These are phyloP conservation scores for Psix sp. DNA, from an alignment of 1,140 invertebrate species.

Conservation along the genomic window DNA sequence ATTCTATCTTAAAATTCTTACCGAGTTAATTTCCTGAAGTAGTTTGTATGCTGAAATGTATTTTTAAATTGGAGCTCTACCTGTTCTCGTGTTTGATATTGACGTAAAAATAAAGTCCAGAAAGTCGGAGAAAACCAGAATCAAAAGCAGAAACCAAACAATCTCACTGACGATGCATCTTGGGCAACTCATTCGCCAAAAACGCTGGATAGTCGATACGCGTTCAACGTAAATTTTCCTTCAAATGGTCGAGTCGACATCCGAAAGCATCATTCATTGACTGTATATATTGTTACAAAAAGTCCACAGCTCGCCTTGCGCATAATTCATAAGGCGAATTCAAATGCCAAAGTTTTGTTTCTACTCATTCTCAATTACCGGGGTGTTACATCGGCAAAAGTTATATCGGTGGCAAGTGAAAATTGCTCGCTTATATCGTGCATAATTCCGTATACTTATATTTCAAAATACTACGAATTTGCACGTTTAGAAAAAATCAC, in stretches of 20 bases:
- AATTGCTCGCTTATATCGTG: neutral
- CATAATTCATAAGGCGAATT: slow-evolving; percentile 51
- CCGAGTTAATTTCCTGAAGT: too few relatives aligned
- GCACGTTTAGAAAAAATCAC: too few relatives aligned
- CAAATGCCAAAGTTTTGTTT: slow-evolving; percentile 46
- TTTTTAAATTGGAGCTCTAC: too few relatives aligned
- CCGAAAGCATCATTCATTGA: slow-evolving; percentile 30
- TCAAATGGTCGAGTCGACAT: slow-evolving; percentile 31
- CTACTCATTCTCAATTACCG: slow-evolving; percentile 44
- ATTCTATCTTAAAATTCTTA: too few relatives aligned
- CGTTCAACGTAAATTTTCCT: slow-evolving; percentile 43
- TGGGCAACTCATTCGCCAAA: slow-evolving; percentile 59
- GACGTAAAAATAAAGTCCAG: too few relatives aligned
- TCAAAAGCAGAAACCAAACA: slow-evolving; percentile 24
- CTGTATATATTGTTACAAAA: slow-evolving; percentile 46
- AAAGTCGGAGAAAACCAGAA: slow-evolving; percentile 8
- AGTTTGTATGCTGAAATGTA: too few relatives aligned
- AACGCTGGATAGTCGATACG: slow-evolving; percentile 5
- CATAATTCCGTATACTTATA: too few relatives aligned
- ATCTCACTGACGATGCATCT: slow-evolving; percentile 63
- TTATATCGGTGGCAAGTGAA: slow-evolving; percentile 14
- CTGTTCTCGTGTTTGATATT: too few relatives aligned
- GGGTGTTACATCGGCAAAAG: slow-evolving; percentile 39
- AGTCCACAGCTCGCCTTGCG: slow-evolving; percentile 14
- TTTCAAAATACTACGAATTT: too few relatives aligned